Base-by-base conservation (phyloP, 2,797 vertebrate species). In the Poeciliopsis presidionis region DNA sequence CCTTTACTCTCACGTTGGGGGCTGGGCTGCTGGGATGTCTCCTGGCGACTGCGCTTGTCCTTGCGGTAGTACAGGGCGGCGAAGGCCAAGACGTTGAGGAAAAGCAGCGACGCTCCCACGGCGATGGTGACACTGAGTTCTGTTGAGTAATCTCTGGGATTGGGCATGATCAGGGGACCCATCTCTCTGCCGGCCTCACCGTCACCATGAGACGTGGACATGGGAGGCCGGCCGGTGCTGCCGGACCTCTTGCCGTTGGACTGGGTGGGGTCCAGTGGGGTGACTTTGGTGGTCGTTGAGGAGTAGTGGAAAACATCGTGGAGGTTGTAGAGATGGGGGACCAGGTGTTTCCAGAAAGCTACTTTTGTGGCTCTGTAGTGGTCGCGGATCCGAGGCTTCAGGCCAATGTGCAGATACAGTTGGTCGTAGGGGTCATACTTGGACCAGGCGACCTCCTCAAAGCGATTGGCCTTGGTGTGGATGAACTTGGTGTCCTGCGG, bases 241-340 rank as follows among this genome's bases (percentile, higher is more conserved):
- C 97, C 97, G 0, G 92, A 46, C 75, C 92, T 93, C 90, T 96
- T 95, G 80, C 97, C 95, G 0, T 96, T 97, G 88, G 98, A 97
- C 93, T 98, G 98, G 0, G 98, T 99, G 80, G 97, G 97, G 88
- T 99, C 97, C 0, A 97, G 97, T 0, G 97, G 98, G 0, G 98
- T 98, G 94, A 98, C 98, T 95, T 98, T 99, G 92, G 98, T 99
- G 90, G 98, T 99, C 80, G 97, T 98, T 84, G 98, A 99, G 18
- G 98, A 99, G 93, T 99, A 99, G 88, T 99, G 98, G 95, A 99
- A 99, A 98, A 99, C 99, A 82, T 99, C 98, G 0, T 99, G 97
- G 74, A 99, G 96, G 94, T 99, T 99, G 93, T 99, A 99, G 43
- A 99, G 95, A 88, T 99, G 98, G 14, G 98, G 98, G 74, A 99